Evolutionary conservation across 2,888 invertebrate genomes (phyloP).

Genomic region (Celastrina argiolus): DNA sequence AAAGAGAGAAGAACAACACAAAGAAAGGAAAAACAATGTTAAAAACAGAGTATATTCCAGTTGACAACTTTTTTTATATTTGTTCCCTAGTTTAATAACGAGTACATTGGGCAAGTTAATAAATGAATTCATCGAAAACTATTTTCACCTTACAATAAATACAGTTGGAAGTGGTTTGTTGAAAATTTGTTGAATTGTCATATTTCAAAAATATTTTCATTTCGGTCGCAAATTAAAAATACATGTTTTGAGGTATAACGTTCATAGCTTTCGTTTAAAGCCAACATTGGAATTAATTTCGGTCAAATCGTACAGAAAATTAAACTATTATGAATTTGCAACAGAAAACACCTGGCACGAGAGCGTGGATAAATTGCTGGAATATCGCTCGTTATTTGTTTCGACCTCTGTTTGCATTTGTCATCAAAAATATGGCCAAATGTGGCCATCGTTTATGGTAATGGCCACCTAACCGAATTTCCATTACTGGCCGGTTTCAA

Average conservation of each 20-base stretch:
- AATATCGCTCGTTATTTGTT: conserved; percentile 46
- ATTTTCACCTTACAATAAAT: background rate
- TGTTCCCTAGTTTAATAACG: no score
- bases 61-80: no score
- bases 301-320: conserved; percentile 38
- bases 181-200: background rate
- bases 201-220: background rate
- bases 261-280: background rate
- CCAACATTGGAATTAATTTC: conserved; percentile 32
- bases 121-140: background rate
- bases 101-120: background rate
- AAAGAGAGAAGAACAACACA: no score
- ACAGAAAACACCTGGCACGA: conserved; percentile 44
- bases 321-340: conserved; percentile 46
- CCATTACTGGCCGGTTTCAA: background rate
- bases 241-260: background rate
- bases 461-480: conserved; percentile 5
- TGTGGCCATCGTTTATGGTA: conserved; percentile 34
- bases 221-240: background rate
- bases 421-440: conserved; percentile 42
- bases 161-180: background rate
- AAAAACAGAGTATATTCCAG: no score
- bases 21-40: no score
- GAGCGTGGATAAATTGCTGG: conserved; percentile 44
- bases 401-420: conserved; percentile 40